Percentiles rank a stretch among this genome's conserved stretches.
Evolutionary conservation across 1,140 invertebrate species (phyloP).

Genomic region (Platorchestia sp.): DNA sequence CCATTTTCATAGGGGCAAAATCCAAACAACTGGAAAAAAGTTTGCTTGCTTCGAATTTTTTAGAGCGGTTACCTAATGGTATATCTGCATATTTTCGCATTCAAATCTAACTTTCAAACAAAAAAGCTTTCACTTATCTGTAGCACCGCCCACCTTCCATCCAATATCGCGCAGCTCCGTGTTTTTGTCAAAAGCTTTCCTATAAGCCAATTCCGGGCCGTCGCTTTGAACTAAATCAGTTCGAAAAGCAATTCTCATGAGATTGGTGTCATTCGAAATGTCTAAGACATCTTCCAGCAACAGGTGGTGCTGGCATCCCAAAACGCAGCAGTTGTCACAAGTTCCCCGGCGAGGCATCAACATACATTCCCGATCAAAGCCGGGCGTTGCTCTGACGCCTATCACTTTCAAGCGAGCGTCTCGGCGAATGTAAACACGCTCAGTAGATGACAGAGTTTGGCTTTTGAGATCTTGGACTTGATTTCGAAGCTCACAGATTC

Average conservation of each 20-base stretch:
- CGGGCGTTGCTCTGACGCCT: background rate
- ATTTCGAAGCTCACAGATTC: background rate
- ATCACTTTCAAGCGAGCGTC: background rate
- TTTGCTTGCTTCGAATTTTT: too few relatives aligned
- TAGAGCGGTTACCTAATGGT: too few relatives aligned
- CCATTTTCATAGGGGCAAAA: too few relatives aligned
- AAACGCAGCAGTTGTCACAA: background rate
- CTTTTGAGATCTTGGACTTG: constrained; percentile 7
- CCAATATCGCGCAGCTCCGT: background rate
- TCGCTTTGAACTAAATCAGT: background rate
- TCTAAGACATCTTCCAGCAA: background rate
- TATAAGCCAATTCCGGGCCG: background rate
- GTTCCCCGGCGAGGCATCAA: background rate
- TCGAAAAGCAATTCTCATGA: background rate
- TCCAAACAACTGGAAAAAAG: too few relatives aligned
- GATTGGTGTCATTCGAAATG: background rate
- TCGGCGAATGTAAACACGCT: background rate
- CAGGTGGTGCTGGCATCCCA: background rate
- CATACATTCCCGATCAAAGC: background rate
- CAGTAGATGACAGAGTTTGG: background rate
- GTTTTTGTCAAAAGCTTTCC: background rate
- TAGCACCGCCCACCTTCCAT: background rate
- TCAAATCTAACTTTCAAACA: background rate
- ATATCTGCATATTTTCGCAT: background rate
- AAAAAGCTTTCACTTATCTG: background rate